A percentile compares a stretch with the other conserved stretches of the same genome.
These are phyloP conservation scores for Theocolax elegans DNA, from an alignment of 1,140 invertebrate genomes.

Conservation along the genomic window DNA sequence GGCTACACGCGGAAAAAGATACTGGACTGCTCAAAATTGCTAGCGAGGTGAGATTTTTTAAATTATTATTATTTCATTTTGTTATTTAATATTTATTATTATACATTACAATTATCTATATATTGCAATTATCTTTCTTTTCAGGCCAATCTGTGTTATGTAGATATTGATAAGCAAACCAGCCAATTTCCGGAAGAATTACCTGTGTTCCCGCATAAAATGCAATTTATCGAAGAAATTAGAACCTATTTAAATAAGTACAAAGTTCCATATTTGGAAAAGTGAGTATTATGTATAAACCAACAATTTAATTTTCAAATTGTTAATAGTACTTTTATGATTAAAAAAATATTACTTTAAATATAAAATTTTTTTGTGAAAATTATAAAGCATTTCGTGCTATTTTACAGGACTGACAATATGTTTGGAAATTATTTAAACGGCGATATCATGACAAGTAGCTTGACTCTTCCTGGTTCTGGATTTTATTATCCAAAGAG, in stretches of 20 bases:
- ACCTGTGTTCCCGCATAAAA: slow-evolving; percentile 89
- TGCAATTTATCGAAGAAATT: slow-evolving; percentile 88
- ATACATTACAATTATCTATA: too few species aligned
- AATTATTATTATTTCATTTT: too few species aligned
- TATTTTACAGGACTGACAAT: slow-evolving; percentile 67
- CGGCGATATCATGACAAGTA: slow-evolving; percentile 70
- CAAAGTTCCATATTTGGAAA: slow-evolving; percentile 68
- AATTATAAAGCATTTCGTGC: too few species aligned
- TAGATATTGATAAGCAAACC: slow-evolving; percentile 93
- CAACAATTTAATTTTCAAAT: too few species aligned
- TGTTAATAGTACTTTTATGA: too few species aligned
- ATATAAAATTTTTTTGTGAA: slow-evolving; percentile 23
- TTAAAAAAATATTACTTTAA: too few species aligned
- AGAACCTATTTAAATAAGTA: slow-evolving; percentile 83
- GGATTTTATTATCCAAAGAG: slow-evolving; percentile 69
- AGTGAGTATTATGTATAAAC: slow-evolving; percentile 61
- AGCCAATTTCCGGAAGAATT: slow-evolving; percentile 96
- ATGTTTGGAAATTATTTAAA: slow-evolving; percentile 65
- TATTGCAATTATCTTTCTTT: slow-evolving; percentile 37
- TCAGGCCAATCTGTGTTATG: slow-evolving; percentile 90
- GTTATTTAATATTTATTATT: too few species aligned
- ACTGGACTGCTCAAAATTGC: slow-evolving; percentile 71
- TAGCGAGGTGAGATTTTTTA: slow-evolving; percentile 68
- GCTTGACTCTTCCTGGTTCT: slow-evolving; percentile 68
- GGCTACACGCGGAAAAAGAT: slow-evolving; percentile 73